Evolutionary conservation across 2,797 vertebrate genomes (phyloP), one percentile per base, ranked within the genome.

Genomic region (Amblyraja radiata): DNA sequence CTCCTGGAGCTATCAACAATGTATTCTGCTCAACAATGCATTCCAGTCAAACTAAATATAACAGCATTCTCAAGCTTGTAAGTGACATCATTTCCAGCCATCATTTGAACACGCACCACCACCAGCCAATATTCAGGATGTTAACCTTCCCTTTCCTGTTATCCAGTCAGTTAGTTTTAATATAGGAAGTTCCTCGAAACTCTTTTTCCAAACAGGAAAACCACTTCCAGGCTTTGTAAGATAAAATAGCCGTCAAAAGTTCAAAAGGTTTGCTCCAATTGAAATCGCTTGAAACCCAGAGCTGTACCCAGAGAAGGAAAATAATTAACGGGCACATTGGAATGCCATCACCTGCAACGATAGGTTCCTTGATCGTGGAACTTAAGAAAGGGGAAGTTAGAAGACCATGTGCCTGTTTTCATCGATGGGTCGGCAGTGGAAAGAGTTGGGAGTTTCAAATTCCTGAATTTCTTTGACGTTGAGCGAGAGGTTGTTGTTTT

Each of bases 91-190:
- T 46, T 28, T 76, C 23, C 90, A 92, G 25, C 6, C 36, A 14
- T 39, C 36, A 54, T 76, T 92, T 74, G 25, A 73, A 23, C 90
- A 46, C 39, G 28, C 10, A 76, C 23, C 73, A 54, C 23, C 25
- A 58, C 71, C 68, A 46, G 32, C 11, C 39, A 54, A 16, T 13
- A 76, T 25, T 58, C 90, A 92, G 90, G 90, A 92, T 74, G 90
- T 92, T 92, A 92, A 76, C 90, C 90, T 92, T 92, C 71, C 90
- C 71, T 28, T 92, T 92, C 90, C 71, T 92, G 90, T 92, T 92
- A 92, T n/a, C 90, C 71, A 28, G 39, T 91, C 68, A 91, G 68
- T 91, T 68, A 28, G 11, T 74, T 91, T 54, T 14, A 91, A 91
- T 92, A 92, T 92, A 58, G 90, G 90, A 92, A n/a, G 71, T 92